Conservation (phyloP, 64 coral and sea anemone species). For the Exaiptasia diaphana region DNA sequence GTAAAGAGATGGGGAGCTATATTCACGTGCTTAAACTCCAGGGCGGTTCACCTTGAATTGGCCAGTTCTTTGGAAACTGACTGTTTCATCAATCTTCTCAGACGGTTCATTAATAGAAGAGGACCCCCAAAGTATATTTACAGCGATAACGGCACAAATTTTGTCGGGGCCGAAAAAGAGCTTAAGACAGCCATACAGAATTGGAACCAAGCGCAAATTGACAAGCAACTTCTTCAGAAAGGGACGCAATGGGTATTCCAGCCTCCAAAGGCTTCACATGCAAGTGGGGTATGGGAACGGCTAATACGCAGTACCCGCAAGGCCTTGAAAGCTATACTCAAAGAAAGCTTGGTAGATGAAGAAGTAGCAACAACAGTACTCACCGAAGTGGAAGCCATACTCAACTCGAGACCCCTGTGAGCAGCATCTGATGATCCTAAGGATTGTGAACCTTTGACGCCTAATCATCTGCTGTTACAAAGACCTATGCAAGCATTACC, state of each 20-base stretch:
- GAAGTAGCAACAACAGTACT: constrained; percentile 20
- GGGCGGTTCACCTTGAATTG: constrained; percentile 18
- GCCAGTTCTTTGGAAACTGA: constrained; percentile 13
- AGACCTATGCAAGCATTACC: constrained; percentile 1
- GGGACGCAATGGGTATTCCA: not conserved
- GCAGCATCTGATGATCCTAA: constrained; percentile 56
- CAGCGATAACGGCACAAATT: not conserved
- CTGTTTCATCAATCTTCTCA: constrained; percentile 18
- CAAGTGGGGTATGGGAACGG: constrained; percentile 25
- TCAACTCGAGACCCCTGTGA: constrained; percentile 51
- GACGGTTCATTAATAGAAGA: constrained; percentile 13
- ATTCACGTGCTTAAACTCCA: constrained; percentile 37
- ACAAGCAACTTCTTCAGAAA: not conserved
- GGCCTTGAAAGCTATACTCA: constrained; percentile 33
- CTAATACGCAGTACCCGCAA: constrained; percentile 25
- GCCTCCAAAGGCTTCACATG: not conserved
- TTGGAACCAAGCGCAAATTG: not conserved
- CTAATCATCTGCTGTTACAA: constrained; percentile 29
- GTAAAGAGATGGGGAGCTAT: constrained; percentile 25
- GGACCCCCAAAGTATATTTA: not conserved
- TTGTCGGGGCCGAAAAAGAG: constrained; percentile 3
- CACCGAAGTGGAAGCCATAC: constrained; percentile 36
- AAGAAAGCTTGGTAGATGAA: constrained; percentile 24
- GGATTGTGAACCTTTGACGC: constrained; percentile 24
- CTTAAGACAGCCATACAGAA: not conserved